Evolutionary conservation across 2,888 invertebrate genomes (phyloP).

Genomic region (Diaperis boleti): DNA sequence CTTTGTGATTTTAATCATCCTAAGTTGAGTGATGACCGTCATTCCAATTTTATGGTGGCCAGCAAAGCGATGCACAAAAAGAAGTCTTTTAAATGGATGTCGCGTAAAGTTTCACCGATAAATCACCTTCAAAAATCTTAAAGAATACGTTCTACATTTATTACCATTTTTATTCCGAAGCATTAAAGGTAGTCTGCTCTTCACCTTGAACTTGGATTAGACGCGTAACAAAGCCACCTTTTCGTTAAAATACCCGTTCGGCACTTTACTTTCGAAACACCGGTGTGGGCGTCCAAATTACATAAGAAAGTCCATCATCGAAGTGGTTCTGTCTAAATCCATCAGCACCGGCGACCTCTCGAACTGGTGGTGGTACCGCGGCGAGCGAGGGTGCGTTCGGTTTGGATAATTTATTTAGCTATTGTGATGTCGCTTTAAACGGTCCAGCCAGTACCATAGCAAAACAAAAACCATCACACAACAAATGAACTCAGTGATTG

Average conservation of each 20-base stretch:
- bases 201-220: slow-evolving; percentile 31
- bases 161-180: slow-evolving; percentile 13
- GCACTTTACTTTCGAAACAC: slow-evolving; percentile 15
- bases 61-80: slow-evolving; percentile 16
- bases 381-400: slow-evolving; percentile 13
- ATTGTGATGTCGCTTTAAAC: slow-evolving; percentile 5
- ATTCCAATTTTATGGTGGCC: slow-evolving; percentile 27
- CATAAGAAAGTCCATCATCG: slow-evolving; percentile 26
- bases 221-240: slow-evolving; percentile 24
- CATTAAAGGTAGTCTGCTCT: slow-evolving; percentile 1
- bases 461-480: too few relatives aligned
- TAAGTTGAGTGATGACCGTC: slow-evolving; percentile 30
- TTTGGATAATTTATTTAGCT: slow-evolving; percentile 6
- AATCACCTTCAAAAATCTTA: slow-evolving; percentile 27
- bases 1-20: slow-evolving; percentile 34
- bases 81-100: slow-evolving; percentile 16
- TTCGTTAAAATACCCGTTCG: slow-evolving; percentile 15
- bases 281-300: slow-evolving; percentile 34
- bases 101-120: slow-evolving; percentile 18
- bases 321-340: slow-evolving; percentile 29
- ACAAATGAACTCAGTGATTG: too few relatives aligned
- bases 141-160: slow-evolving; percentile 14
- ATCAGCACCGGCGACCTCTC: slow-evolving; percentile 16
- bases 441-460: too few relatives aligned
- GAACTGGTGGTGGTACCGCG: slow-evolving; percentile 25